Base-by-base conservation (phyloP, 2,888 invertebrate species). In the Ennomos quercinarius region DNA sequence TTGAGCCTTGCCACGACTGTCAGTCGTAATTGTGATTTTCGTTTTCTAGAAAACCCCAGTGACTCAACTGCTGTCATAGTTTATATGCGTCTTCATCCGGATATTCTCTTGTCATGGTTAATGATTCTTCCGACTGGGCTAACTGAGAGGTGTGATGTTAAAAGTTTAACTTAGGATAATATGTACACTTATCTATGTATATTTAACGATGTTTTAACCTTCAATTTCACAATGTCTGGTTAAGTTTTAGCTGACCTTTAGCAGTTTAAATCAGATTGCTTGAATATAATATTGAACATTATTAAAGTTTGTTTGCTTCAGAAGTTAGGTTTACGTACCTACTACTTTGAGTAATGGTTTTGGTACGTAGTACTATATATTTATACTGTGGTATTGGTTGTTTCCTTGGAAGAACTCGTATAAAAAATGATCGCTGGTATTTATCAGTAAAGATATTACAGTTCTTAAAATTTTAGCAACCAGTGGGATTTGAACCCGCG, bases 1-100 rank as follows among this genome's bases (percentile, higher is more conserved):
- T 72, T 2, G 81, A 79, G 39, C 39, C 74, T 8, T 91, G 91
- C 71, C 74, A 78, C 17, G 85, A 88, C 47, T 91, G 91, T 72
- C 81, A 87, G 64, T 78, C 84, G 77, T 91, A 89, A 88, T 75
- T 63, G 10, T 12, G 13, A 34, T 37, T 35, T 8, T 37, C 8
- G 27, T 45, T 49, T 45, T 45, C 27, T 48, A 17, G 35, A 42
- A n/a, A 48, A 38, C 11, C 37, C 42, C 27, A 35, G 40, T 43
- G 54, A 50, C 51, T 38, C 51, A 58, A 57, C 41, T 11, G 48
- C 41, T 11, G 37, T 41, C 11, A 36, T 57, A 52, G 57, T 66
- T 46, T 38, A 46, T 56, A 57, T 38, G 46, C 61, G 53, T 64
- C 57, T 63, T 52, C 68, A 65, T 64, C 54, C 41, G 57, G 56